phyloP scores from a whole-genome alignment of 2,113 vertebrate species.

The Hippocampus barbouri region DNA sequence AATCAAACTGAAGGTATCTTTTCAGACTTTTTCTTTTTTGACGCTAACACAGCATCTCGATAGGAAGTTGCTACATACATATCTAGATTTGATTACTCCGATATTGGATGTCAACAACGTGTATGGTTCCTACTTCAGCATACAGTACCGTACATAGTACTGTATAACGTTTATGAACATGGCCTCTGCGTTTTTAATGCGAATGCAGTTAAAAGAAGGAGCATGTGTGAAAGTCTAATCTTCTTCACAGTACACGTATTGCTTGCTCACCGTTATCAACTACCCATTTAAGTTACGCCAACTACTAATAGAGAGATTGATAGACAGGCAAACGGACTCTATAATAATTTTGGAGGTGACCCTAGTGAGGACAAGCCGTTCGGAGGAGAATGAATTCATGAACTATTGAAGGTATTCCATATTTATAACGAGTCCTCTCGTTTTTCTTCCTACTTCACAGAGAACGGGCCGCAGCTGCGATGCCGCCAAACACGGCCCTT shows the following conservation, averaged over 20 bases:
- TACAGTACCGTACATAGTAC: not conserved
- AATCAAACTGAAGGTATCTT: constrained; percentile 23
- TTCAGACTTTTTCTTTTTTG: too few relatives aligned
- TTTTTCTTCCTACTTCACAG: not conserved
- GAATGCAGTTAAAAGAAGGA: not conserved
- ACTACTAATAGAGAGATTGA: not conserved
- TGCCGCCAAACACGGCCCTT: constrained; percentile 72
- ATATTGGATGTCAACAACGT: not conserved
- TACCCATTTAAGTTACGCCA: not conserved
- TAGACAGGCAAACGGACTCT: not conserved
- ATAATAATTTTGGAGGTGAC: not conserved
- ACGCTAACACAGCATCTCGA: not conserved
- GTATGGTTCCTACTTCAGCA: not conserved
- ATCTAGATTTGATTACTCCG: not conserved
- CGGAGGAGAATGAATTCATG: not conserved
- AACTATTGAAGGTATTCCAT: not conserved
- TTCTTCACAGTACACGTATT: not conserved
- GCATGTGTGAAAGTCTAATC: not conserved
- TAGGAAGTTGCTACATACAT: not conserved
- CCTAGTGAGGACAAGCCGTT: too few relatives aligned
- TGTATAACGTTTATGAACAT: not conserved
- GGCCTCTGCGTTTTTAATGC: not conserved
- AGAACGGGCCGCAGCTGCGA: constrained; percentile 17
- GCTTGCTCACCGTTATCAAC: not conserved
- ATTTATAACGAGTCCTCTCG: not conserved